Evolutionary conservation across 2,888 invertebrate species (phyloP), one percentile per base, ranked within the genome.

Genomic region (Drosophila subquinaria): DNA sequence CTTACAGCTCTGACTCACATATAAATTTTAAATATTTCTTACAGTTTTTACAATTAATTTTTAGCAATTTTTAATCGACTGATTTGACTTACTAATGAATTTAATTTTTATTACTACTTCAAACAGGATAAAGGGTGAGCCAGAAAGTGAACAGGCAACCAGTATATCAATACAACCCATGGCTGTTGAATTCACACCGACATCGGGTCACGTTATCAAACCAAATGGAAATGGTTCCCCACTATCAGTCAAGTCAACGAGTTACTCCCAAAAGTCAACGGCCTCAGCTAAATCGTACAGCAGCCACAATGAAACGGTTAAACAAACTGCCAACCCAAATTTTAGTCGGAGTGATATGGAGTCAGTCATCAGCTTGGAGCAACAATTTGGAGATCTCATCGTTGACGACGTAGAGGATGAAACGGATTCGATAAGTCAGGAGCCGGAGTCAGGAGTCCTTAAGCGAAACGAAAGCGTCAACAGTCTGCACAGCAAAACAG

Each of bases 261-360:
- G 81, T 38, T 91, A 91, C 73, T 91, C 91, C 0, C 90, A 89
- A 36, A 92, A 91, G 62, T 91, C 91, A 15, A 91, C 91, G 6
- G 92, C 85, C 15, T 91, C 91, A 11, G 91, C 86, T 2, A 89
- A 91, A 50, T 87, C 91, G 1, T 71, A 59, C 42, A 72, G 61
- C 33, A 71, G 66, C n/a, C 66, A 57, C 8, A 52, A 50, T 17
- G 75, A 67, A 47, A 43, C 36, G 27, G 57, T 27, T 5, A 72
- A 57, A 50, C 35, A 13, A 38, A 6, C 23, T 13, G 23, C 20
- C 8, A 27, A 45, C 10, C 42, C 51, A 5, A 47, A 9, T 36
- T 60, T 20, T 56, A 17, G 0, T 72, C 60, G 59, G 67, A n/a
- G 69, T 10, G 71, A 59, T 57, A 59, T 45, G 63, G 82, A 70